These are phyloP conservation scores for Lytechinus pictus DNA, from an alignment of 35 echinoderm and acorn worm genomes.

Conservation along the genomic window DNA sequence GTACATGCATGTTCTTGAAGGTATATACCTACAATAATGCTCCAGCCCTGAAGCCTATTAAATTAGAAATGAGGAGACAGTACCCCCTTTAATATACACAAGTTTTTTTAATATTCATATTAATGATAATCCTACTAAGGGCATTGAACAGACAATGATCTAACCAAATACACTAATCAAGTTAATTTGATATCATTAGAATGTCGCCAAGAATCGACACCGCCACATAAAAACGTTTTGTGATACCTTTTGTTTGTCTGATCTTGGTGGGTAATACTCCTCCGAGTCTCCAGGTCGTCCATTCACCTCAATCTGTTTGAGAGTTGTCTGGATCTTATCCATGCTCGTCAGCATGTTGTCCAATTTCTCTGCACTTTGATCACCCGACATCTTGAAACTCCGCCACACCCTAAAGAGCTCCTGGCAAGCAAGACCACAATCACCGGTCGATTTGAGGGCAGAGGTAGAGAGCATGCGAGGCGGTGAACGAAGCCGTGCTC, in stretches of 20 bases:
- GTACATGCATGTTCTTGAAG: no score
- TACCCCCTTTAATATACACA: no score
- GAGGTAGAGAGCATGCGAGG: neutral
- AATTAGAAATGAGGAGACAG: no score
- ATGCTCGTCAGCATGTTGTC: slow-evolving; percentile 57
- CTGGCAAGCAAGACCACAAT: slow-evolving; percentile 1
- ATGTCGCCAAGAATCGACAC: neutral
- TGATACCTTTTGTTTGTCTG: slow-evolving; percentile 69
- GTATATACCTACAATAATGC: no score
- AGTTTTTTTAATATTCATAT: no score
- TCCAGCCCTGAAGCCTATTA: no score
- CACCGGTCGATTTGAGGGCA: slow-evolving; percentile 27
- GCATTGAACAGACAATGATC: neutral
- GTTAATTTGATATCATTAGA: neutral
- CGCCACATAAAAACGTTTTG: neutral
- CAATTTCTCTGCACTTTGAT: slow-evolving; percentile 24
- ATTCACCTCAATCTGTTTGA: slow-evolving; percentile 84
- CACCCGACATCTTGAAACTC: slow-evolving; percentile 15
- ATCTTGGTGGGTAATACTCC: slow-evolving; percentile 72
- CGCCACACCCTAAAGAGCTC: slow-evolving; percentile 36
- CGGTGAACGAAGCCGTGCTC: neutral
- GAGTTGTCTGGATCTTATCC: slow-evolving; percentile 56
- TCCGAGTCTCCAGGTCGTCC: slow-evolving; percentile 65
- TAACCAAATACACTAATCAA: neutral
- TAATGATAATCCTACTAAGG: neutral